phyloP scores from a whole-genome alignment of 2,113 vertebrate species.

The Elephantulus edwardii region DNA sequence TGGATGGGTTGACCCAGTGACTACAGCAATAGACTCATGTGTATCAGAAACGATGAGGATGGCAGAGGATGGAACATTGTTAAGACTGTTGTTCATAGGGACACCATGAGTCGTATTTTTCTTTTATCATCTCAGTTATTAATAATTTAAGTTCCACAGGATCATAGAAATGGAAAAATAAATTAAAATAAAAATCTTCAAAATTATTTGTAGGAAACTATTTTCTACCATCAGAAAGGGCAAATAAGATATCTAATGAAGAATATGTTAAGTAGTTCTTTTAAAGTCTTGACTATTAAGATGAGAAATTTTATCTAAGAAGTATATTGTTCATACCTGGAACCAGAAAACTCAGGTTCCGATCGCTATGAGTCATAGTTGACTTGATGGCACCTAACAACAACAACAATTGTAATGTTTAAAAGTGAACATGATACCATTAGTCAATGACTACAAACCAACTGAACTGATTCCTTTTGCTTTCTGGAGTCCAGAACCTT shows the following conservation, averaged over 20 bases:
- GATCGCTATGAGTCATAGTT: too few relatives aligned
- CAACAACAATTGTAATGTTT: background rate
- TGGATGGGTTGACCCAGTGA: too few relatives aligned
- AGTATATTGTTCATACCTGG: too few relatives aligned
- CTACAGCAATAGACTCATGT: too few relatives aligned
- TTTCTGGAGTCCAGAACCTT: background rate
- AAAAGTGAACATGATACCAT: background rate
- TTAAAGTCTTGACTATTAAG: background rate
- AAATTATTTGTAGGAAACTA: background rate
- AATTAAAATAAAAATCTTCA: background rate
- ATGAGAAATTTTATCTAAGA: too few relatives aligned
- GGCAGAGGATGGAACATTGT: too few relatives aligned
- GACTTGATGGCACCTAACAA: too few relatives aligned
- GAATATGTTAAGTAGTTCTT: background rate
- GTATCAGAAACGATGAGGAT: too few relatives aligned
- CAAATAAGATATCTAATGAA: background rate
- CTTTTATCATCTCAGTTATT: background rate
- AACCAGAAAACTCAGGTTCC: too few relatives aligned
- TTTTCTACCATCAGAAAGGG: background rate
- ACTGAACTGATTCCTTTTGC: constrained; percentile 23
- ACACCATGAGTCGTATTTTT: too few relatives aligned
- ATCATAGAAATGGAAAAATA: background rate
- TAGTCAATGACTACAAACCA: background rate
- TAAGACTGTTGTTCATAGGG: too few relatives aligned
- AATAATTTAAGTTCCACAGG: background rate